Base-by-base conservation (phyloP, 1,140 invertebrate genomes). In the Brachionus koreanus region DNA sequence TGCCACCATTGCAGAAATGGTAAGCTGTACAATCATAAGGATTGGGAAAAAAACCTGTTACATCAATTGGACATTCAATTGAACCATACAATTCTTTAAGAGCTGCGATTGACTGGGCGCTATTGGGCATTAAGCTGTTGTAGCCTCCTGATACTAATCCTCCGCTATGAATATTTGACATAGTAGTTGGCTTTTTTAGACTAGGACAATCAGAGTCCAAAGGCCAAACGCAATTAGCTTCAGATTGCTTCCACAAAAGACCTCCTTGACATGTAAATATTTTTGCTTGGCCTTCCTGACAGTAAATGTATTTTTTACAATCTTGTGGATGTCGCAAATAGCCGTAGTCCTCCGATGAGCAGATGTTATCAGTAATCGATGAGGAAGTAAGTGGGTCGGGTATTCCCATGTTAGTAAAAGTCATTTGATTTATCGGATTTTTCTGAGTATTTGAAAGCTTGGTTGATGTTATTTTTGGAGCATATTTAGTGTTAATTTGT, bases 11-110 rank as follows among this genome's bases (percentile, higher is more conserved):
- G 57, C 82, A 82, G 61, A 52, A 69, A 46, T 82, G 82, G 49
- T 82, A 82, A 13, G 67, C 82, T n/a, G 82, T 72, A 72, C 82
- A 82, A 43, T 82, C 82, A 35, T 74, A 82, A 1, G 82, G 82
- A 42, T 82, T 63, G 3, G 63, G 82, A 74, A 57, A 74, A 29
- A 52, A 82, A n/a, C 57, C 43, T 4, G 63, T 63, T 2, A 52
- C 46, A 29, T 69, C 82, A 0, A 63, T 12, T 5, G 82, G 82
- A 52, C 82, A 82, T 61, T 72, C 82, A 63, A 82, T 82, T 7
- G 61, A 46, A 9, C 79, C 79, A 33, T 82, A 82, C 16, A 42
- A 29, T 29, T 43, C 61, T 37, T 82, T 69, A 19, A 82, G 42
- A 35, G 65, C 39, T 5, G 49, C 57, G 25, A 43, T 12, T n/a